Evolutionary conservation across 2,888 invertebrate species (phyloP), one percentile per base, ranked within the genome.

Genomic region (Byasa hedistus): DNA sequence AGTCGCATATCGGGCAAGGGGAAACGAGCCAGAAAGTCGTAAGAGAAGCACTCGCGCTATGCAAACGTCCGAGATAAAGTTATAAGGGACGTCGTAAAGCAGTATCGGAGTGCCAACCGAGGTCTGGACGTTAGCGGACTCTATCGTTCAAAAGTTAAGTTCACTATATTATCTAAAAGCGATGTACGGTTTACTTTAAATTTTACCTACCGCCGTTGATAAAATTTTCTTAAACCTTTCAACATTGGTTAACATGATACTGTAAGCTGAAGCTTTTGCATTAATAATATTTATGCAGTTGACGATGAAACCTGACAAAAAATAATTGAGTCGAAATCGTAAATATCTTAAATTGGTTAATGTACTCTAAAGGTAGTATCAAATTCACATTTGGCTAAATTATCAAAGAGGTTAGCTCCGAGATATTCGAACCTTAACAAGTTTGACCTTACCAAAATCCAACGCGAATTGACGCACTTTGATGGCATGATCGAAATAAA

Each of bases 401-500:
- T 36, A 39, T 24, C 32, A 36, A 19, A 36, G 54, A 36, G 21
- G 17, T 19, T 36, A 61, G 19, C 36, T 21, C 19, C 19, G 19
- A 61, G 24, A 15, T 17, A 17, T 51, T 36, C 27, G 24, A 61
- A n/a, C 55, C 27, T 48, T 39, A 57, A 57, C 57, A 51, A 61
- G 57, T 65, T 65, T 57, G 57, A 61, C n/a, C 65, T 65, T 51
- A 61, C 65, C 19, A 32, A 61, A 61, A 65, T 63, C 63, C 66
- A 64, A 68, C 68, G 68, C 67, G 69, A 71, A 69, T 71, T 71
- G 73, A 71, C 72, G 68, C 66, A 64, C 69, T 68, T 60, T 61
- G 62, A 70, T 71, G 75, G 72, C 68, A 73, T 68, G 72, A 72
- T 72, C 71, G 70, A 77, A 81, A 81, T 81, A 81, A 81, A 82